Evolutionary conservation across 1,140 invertebrate genomes (phyloP).

Genomic region (Himalopsyche phryganea): DNA sequence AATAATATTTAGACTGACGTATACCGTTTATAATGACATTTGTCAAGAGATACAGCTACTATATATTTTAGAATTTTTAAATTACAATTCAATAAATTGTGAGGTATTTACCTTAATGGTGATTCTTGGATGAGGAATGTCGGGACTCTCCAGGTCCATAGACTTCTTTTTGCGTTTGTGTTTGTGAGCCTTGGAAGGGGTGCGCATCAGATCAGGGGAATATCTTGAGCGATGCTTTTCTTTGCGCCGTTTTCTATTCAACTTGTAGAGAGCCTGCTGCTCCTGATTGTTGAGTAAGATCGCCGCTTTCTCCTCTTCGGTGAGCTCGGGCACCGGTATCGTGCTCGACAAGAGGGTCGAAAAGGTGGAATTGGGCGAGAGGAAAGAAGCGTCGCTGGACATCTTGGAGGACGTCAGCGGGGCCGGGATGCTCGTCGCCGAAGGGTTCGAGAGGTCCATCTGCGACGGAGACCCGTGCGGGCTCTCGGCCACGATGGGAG

Average conservation of each 20-base stretch:
- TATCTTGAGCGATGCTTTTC: slow-evolving; percentile 68
- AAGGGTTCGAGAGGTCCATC: slow-evolving; percentile 38
- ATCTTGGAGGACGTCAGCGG: slow-evolving; percentile 16
- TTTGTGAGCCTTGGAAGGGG: slow-evolving; percentile 62
- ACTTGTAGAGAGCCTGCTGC: slow-evolving; percentile 49
- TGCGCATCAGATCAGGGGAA: slow-evolving; percentile 60
- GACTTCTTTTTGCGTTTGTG: slow-evolving; percentile 71
- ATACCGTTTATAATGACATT: neutral
- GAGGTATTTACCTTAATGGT: slow-evolving; percentile 75
- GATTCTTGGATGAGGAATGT: slow-evolving; percentile 65
- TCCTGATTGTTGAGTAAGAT: slow-evolving; percentile 44
- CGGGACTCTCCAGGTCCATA: slow-evolving; percentile 62
- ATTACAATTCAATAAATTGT: no score
- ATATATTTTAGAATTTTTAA: no score
- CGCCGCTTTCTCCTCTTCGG: slow-evolving; percentile 41
- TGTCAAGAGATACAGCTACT: no score
- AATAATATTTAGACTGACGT: neutral
- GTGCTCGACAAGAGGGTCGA: slow-evolving; percentile 41
- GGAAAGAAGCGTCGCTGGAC: slow-evolving; percentile 38
- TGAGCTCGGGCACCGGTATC: slow-evolving; percentile 29
- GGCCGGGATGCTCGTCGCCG: slow-evolving; percentile 24
- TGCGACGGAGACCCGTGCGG: slow-evolving; percentile 50
- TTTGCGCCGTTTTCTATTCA: slow-evolving; percentile 61
- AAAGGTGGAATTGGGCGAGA: slow-evolving; percentile 47
- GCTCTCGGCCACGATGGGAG: slow-evolving; percentile 50